These are phyloP conservation scores for Andinoacara biseriatus DNA, from an alignment of 2,113 vertebrate species.

Conservation along the genomic window DNA sequence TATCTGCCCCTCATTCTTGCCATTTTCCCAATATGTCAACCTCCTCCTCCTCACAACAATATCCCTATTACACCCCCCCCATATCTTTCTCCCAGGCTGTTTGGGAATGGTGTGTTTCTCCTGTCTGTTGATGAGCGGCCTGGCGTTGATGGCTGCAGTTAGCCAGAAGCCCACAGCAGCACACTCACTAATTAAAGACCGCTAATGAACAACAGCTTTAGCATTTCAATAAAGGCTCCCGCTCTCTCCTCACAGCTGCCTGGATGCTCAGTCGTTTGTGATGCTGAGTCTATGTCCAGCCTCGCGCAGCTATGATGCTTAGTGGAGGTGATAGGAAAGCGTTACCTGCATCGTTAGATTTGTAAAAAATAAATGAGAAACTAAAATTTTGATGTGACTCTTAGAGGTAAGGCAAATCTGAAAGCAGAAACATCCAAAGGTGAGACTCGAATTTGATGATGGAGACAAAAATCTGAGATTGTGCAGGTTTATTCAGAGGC, in stretches of 20 bases:
- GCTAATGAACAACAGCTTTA: constrained; percentile 75
- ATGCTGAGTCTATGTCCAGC: constrained; percentile 25
- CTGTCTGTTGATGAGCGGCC: constrained; percentile 52
- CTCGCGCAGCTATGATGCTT: constrained; percentile 8
- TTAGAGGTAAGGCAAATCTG: neutral
- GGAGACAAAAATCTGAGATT: neutral
- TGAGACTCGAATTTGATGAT: neutral
- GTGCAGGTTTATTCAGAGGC: neutral
- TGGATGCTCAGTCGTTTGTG: constrained; percentile 13
- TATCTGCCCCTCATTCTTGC: neutral
- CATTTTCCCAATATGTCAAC: neutral
- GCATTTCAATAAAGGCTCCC: constrained; percentile 73
- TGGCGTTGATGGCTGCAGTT: constrained; percentile 47
- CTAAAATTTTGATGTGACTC: neutral
- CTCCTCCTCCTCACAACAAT: neutral
- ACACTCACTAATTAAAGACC: constrained; percentile 72
- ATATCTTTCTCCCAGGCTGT: constrained; percentile 13
- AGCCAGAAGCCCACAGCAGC: constrained; percentile 52
- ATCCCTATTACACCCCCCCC: neutral
- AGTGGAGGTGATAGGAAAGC: neutral
- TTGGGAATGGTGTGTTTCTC: constrained; percentile 15
- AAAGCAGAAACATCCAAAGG: neutral
- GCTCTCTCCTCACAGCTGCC: constrained; percentile 14
- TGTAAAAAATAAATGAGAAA: neutral
- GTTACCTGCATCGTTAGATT: neutral